Evolutionary conservation across 2,113 vertebrate genomes (phyloP), one percentile per base, ranked within the genome.

Genomic region (Hippocampus barbouri): DNA sequence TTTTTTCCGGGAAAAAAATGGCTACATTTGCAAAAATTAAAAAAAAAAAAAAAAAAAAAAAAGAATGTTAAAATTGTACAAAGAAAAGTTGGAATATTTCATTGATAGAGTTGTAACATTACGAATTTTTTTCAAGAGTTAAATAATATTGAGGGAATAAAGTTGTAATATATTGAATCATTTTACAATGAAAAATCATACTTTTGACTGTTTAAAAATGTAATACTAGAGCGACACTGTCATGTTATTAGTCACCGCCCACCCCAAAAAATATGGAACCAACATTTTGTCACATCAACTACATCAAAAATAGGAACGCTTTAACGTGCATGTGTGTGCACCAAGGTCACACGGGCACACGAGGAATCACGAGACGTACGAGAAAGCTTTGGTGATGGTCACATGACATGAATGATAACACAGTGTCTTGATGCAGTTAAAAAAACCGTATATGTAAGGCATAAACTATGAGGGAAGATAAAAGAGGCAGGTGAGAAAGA

Each of bases 401-500:
- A 73, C 53, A 71, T 65, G 69, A 66, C 73, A 78, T 79, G 64
- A 79, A 76, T 74, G 78, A 80, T 82, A 85, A 77, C n/a, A 1
- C 67, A 68, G 54, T 43, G 7, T 66, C 40, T 65, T 73, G 65
- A 54, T 59, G 68, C 71, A 69, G 75, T 80, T 78, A 81, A 84
- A 79, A 45, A 81, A 34, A 73, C 54, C 23, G 14, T 23, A 83
- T 67, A 86, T 8, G 7, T 64, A 71, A 73, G 57, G 75, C 74
- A 77, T 72, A 64, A 83, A 81, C 73, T 8, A 66, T 76, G 60
- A 72, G 64, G 45, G 18, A 56, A 61, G 56, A 51, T 68, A 76
- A 73, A 72, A 71, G 16, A 69, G 27, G 49, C 5, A 71, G 68
- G 69, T 4, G 8, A 23, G 27, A 18, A 75, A 8, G 63, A 64